Base-by-base conservation (phyloP, 2,797 vertebrate species). In the Liasis olivaceus region DNA sequence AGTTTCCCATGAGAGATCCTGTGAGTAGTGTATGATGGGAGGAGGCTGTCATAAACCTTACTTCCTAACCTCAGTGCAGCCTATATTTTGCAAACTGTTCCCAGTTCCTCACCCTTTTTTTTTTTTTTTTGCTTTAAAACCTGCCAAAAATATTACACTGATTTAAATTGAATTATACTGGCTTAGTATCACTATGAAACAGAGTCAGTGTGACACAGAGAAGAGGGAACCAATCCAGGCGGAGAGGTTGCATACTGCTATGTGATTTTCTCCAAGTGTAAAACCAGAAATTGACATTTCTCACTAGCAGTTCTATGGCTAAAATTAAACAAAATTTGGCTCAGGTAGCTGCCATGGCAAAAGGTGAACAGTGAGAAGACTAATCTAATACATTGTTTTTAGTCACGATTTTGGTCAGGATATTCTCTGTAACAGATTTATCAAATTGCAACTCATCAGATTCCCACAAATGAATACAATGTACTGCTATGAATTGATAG, bases 361-460 rank as follows among this genome's bases (percentile, higher is more conserved):
- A 66, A 81, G 51, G 36, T 51, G 20, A 81, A 1, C 20, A 56
- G 42, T 6, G 28, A 26, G 3, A 81, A 7, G 42, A 77, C 69
- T 20, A 62, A 51, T 87, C 28, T 72, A 28, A 31, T 31, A 9
- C 24, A 8, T 64, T 92, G 56, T 72, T 72, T 58, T 42, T 56
- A 36, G 47, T 64, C 15, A 88, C 11, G 2, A 36, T 69, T 36
- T 28, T 42, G 58, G 5, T 89, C 20, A 85, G 60, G 0, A 0
- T 94, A 94, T 93, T 94, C 22, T 54, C 36, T 36, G 22, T 81
- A 81, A 81, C 20, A 42, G 88, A 20, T 24, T 14, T 36, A 72
- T 89, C 3, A 24, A 42, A 93, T 91, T 89, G 47, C 56, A 9
- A 87, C 1, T 56, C 9, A 24, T 87, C 36, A 85, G 28, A 62